These are phyloP conservation scores for Anoura caudifer DNA, from an alignment of 2,113 vertebrate genomes.

Conservation along the genomic window DNA sequence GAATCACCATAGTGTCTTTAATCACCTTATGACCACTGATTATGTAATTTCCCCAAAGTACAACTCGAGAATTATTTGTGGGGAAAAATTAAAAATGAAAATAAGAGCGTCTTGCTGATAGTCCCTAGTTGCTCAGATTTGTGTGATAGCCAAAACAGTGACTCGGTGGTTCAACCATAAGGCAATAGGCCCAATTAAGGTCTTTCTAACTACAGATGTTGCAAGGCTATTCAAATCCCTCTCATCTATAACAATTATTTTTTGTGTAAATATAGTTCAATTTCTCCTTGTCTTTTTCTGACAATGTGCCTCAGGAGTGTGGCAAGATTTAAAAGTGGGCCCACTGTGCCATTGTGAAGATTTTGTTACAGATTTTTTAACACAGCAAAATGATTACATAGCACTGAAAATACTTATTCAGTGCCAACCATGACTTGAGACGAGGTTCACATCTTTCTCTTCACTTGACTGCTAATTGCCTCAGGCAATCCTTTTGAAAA, in stretches of 20 bases:
- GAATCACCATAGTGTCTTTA: neutral
- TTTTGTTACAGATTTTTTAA: conserved; percentile 36
- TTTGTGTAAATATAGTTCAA: neutral
- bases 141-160: neutral
- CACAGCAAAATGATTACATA: conserved; percentile 53
- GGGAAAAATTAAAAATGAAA: neutral
- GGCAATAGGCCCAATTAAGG: neutral
- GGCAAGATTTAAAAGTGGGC: neutral
- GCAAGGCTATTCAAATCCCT: neutral
- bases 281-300: neutral
- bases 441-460: conserved; percentile 49
- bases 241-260: neutral
- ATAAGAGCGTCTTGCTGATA: neutral
- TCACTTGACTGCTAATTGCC: conserved; percentile 68
- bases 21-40: neutral
- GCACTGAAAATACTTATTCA: conserved; percentile 69
- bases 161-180: neutral
- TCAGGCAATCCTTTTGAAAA: conserved; percentile 61
- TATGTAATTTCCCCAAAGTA: neutral
- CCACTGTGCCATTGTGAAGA: neutral
- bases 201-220: neutral
- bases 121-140: neutral
- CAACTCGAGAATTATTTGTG: neutral
- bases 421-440: conserved; percentile 50
- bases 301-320: neutral